phyloP scores from a whole-genome alignment of 2,113 vertebrate species.

The Meleagris gallopavo region DNA sequence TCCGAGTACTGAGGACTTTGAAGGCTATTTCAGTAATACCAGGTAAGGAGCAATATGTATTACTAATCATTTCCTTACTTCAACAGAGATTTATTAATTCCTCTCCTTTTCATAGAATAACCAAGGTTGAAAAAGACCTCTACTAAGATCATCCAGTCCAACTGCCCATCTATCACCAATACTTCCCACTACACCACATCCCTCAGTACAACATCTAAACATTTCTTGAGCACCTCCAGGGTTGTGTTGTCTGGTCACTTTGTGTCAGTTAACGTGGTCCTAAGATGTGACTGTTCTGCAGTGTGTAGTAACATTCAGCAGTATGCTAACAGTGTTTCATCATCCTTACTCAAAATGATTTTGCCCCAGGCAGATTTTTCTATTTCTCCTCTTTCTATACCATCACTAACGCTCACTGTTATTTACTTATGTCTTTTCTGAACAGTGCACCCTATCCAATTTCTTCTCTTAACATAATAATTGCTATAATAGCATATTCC shows the following conservation, averaged over 20 bases:
- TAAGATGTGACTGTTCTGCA: neutral
- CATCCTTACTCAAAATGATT: neutral
- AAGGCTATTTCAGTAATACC: conserved; percentile 96
- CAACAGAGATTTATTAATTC: neutral
- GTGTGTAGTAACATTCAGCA: neutral
- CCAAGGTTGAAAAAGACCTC: too few relatives aligned
- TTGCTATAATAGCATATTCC: neutral
- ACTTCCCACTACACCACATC: too few relatives aligned
- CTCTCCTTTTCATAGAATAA: neutral
- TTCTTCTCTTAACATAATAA: neutral
- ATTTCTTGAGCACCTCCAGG: too few relatives aligned
- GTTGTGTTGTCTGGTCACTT: neutral
- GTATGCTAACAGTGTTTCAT: neutral
- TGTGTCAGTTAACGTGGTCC: neutral
- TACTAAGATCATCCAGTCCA: too few relatives aligned
- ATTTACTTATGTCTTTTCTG: neutral
- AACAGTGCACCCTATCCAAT: neutral
- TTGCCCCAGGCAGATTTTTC: neutral
- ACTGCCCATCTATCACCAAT: too few relatives aligned
- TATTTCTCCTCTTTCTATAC: neutral
- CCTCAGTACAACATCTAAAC: too few relatives aligned
- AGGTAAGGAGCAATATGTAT: conserved; percentile 79
- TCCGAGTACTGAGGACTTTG: conserved; percentile 91
- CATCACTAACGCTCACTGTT: neutral
- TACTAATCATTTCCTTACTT: neutral